Base-by-base conservation (phyloP, 1,140 invertebrate genomes). In the Euura saliciscinereae region DNA sequence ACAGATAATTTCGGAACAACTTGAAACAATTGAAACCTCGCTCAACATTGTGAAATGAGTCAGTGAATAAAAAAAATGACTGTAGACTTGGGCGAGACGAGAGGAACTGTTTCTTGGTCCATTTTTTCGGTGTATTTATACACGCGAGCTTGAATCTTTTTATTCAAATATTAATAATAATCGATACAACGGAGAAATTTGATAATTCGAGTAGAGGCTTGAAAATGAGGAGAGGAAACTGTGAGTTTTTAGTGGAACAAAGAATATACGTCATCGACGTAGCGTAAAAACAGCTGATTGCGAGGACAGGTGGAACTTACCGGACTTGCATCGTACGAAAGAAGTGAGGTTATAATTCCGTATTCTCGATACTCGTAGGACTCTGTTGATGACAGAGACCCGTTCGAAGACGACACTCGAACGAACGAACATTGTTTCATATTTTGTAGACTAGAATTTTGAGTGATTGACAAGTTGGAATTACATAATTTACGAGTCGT, bases 251-350 rank as follows among this genome's bases (percentile, higher is more conserved):
- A 28, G 28, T 28, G 28, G 1, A 51, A 7, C 1, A 51, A 51
- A 51, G 11, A 11, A 7, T 51, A 51, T 51, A 51, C 13, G 13
- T 59, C 51, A 59, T 6, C 51, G 2, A 3, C 51, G 5, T 59
- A 11, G 8, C 13, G 5, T 59, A 59, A 59, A 59, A 8, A n/a
- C 10, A 59, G 13, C 51, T 11, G 13, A 59, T 6, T 8, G 13
- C 13, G 51, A 59, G 3, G 10, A 0, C 28, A 59, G 13, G 13
- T n/a, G 6, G 66, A 51, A 46, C 70, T 78, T 69, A 83, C 82
- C 80, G 81, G 84, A 83, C 78, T 80, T 83, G 45, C 70, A 82
- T 45, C 81, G 76, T 65, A 74, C 2, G 11, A 75, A 68, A 42
- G 66, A 42, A 4, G 28, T 28, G 28, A 67, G 66, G 66, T 67